A percentile compares a stretch with the other conserved stretches of the same genome.
Evolutionary conservation across 1,140 invertebrate genomes (phyloP).

Genomic region (Agrilus planipennis): DNA sequence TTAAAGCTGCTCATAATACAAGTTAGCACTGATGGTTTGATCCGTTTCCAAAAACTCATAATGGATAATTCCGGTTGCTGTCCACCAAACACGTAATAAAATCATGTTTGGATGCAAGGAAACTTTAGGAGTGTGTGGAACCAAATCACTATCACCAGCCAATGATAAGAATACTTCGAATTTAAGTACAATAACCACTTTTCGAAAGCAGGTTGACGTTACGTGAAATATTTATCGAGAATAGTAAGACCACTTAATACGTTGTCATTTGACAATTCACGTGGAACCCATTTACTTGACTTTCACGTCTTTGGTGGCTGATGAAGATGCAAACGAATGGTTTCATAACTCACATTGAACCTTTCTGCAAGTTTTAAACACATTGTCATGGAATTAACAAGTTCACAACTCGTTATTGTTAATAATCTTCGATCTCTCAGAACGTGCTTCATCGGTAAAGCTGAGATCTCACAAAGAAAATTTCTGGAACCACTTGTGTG

Average conservation of each 20-base stretch:
- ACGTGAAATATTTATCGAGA: conserved; percentile 2
- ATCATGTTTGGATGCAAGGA: conserved; percentile 3
- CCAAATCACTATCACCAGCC: conserved; percentile 1
- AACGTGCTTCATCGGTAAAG: background rate
- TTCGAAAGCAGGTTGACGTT: background rate
- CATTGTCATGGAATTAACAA: background rate
- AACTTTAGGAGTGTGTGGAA: conserved; percentile 4
- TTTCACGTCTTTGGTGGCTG: background rate
- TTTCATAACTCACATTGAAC: too few relatives aligned
- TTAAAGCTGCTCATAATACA: conserved; percentile 5
- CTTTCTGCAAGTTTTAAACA: too few relatives aligned
- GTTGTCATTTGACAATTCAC: background rate
- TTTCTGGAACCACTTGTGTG: background rate
- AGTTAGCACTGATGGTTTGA: conserved; percentile 4
- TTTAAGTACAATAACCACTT: conserved; percentile 9
- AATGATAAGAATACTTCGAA: conserved; percentile 7
- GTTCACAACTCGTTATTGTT: background rate
- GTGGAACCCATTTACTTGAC: conserved; percentile 2
- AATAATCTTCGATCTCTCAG: background rate
- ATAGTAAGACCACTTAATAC: background rate
- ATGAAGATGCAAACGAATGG: too few relatives aligned
- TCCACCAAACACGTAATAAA: conserved; percentile 7
- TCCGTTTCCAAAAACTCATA: background rate
- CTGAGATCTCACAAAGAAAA: background rate
- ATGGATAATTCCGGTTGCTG: conserved; percentile 4